Percentiles rank a stretch among this genome's conserved stretches.
Conservation (phyloP, 2,888 invertebrate species). For the Eupelmus urozonus region DNA sequence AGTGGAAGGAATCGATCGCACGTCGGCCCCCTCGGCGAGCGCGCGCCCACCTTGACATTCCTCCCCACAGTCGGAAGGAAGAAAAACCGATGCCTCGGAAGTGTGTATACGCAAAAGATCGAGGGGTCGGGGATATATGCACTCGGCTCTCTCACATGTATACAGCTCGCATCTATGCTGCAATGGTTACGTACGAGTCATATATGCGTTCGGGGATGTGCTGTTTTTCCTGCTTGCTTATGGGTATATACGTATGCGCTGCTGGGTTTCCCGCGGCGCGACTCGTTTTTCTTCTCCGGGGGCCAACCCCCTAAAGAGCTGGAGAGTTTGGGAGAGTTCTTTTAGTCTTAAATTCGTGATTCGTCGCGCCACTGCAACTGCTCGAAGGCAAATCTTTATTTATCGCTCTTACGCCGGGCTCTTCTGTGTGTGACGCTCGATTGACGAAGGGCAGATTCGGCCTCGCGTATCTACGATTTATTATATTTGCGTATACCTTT, state of each 20-base stretch:
- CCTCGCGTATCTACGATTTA: conserved; percentile 31
- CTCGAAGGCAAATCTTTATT: conserved; percentile 47
- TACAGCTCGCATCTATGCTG: background rate
- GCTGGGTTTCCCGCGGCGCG: conserved; percentile 38
- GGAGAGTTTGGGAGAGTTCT: conserved; percentile 22
- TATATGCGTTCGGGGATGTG: background rate
- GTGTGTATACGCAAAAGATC: background rate
- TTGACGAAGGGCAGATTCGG: too few species aligned
- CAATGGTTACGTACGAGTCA: background rate
- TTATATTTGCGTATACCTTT: conserved; percentile 37
- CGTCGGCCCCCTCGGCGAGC: conserved; percentile 31
- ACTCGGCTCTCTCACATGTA: conserved; percentile 21
- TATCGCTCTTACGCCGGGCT: conserved; percentile 15
- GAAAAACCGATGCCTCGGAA: conserved; percentile 38
- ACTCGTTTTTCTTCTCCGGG: conserved; percentile 31
- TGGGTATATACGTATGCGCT: background rate
- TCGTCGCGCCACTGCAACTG: conserved; percentile 45
- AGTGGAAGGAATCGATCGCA: conserved; percentile 37
- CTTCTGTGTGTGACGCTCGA: background rate
- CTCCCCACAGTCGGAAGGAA: conserved; percentile 24
- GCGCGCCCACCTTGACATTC: conserved; percentile 53
- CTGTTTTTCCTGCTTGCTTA: conserved; percentile 22
- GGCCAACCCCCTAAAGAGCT: conserved; percentile 26
- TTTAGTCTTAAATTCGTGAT: conserved; percentile 43
- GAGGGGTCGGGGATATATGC: conserved; percentile 3